Evolutionary conservation across 1,140 invertebrate species (phyloP).

Genomic region (Drosophila pseudoobscura): DNA sequence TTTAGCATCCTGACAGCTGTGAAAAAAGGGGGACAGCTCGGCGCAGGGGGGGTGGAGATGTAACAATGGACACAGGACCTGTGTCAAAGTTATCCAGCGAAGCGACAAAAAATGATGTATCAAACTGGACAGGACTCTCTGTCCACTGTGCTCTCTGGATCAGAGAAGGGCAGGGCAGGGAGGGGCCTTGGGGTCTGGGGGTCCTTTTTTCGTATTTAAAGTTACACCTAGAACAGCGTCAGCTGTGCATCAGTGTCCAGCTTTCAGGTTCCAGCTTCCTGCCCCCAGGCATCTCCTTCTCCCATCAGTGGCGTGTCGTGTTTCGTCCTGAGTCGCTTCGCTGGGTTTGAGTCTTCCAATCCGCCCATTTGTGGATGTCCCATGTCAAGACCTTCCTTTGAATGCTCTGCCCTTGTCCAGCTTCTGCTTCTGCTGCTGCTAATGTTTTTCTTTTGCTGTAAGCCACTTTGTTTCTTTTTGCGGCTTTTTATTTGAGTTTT

Average conservation of each 20-base stretch:
- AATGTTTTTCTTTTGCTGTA: conserved; percentile 1
- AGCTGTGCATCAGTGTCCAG: conserved; percentile 39
- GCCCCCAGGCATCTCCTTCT: conserved; percentile 1
- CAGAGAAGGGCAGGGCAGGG: background rate
- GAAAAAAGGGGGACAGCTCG: conserved; percentile 4
- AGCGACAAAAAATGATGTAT: conserved; percentile 73
- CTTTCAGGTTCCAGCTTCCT: conserved; percentile 9
- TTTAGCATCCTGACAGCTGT: conserved; percentile 57
- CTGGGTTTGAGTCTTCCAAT: conserved; percentile 2
- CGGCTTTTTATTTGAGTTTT: conserved; percentile 59
- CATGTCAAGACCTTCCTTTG: conserved; percentile 18
- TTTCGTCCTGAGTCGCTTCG: conserved; percentile 36
- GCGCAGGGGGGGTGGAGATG: conserved; percentile 19
- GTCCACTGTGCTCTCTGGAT: background rate
- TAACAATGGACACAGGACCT: conserved; percentile 46
- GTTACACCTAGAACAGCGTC: conserved; percentile 67
- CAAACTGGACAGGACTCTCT: conserved; percentile 41
- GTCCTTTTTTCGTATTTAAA: conserved; percentile 63
- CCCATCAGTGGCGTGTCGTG: conserved; percentile 21
- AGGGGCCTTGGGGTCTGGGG: conserved; percentile 15
- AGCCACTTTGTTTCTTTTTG: conserved; percentile 20
- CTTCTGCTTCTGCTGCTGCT: background rate
- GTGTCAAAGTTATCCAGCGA: conserved; percentile 67
- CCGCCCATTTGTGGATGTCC: conserved; percentile 24
- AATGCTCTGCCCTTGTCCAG: background rate